Conservation (phyloP, 2,888 invertebrate species). For the Acholoe squamosa region DNA sequence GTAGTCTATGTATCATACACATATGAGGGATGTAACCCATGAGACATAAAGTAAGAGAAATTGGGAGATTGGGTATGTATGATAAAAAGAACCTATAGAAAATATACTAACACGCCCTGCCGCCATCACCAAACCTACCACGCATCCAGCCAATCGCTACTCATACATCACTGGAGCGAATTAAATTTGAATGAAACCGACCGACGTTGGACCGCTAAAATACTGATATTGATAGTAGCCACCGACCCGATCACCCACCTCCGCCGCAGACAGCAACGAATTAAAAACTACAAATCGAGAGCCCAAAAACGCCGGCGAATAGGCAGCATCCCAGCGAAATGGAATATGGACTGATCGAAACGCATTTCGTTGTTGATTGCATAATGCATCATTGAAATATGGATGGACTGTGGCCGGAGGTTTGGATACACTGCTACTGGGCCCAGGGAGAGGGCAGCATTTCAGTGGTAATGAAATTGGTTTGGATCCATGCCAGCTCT, state of each 20-base stretch:
- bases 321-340: constrained; percentile 19
- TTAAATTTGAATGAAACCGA: constrained; percentile 29
- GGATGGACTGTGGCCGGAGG: neutral
- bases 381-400: constrained; percentile 34
- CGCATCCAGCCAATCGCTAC: neutral
- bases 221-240: constrained; percentile 13
- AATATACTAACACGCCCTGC: neutral
- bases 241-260: neutral
- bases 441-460: neutral
- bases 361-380: constrained; percentile 21
- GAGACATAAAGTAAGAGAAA: too few relatives aligned
- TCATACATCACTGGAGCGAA: neutral
- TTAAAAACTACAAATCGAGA: constrained; percentile 36
- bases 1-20: too few relatives aligned
- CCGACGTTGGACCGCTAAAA: constrained; percentile 4
- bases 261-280: neutral
- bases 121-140: neutral
- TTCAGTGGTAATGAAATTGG: constrained; percentile 27
- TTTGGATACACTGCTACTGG: neutral
- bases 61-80: too few relatives aligned
- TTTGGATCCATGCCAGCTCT: neutral
- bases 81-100: too few relatives aligned
- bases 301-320: neutral
- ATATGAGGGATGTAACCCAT: too few relatives aligned
- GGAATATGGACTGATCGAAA: constrained; percentile 41